Evolutionary conservation across 2,888 invertebrate species (phyloP).

Genomic region (Andricus curvator): DNA sequence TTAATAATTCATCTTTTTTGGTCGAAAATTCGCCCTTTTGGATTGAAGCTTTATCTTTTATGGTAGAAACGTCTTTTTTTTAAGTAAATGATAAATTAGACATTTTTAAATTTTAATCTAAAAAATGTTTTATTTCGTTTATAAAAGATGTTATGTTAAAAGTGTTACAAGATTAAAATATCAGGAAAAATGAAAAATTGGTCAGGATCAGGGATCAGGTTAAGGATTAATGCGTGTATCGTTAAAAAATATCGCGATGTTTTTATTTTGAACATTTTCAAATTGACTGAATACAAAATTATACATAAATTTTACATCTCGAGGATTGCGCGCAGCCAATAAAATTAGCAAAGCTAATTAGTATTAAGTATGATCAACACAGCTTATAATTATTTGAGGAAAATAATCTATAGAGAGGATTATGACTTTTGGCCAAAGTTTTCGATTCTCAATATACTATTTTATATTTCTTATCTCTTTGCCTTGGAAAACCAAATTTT

Average conservation of each 20-base stretch:
- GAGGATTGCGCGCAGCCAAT: background rate
- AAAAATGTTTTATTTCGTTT: no score
- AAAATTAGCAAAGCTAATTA: slow-evolving; percentile 20
- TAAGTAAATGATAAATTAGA: no score
- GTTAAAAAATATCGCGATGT: slow-evolving; percentile 31
- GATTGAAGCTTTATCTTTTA: no score
- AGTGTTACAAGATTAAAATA: no score
- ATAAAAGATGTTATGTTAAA: no score
- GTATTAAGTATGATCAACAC: slow-evolving; percentile 1
- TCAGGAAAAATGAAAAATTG: no score
- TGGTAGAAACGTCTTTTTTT: no score
- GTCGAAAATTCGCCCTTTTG: no score
- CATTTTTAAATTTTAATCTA: no score
- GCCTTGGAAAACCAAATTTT: background rate
- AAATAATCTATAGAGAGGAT: slow-evolving; percentile 2
- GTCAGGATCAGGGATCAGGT: background rate
- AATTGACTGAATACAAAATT: slow-evolving; percentile 18
- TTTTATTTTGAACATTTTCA: slow-evolving; percentile 34
- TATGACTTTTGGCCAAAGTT: background rate
- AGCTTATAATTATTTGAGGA: background rate
- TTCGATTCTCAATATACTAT: background rate
- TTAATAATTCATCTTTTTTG: no score
- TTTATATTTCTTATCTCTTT: background rate
- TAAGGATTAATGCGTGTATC: background rate
- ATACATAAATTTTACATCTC: slow-evolving; percentile 15